Evolutionary conservation across 2,888 invertebrate genomes (phyloP).

Genomic region (Nomada fabriciana): DNA sequence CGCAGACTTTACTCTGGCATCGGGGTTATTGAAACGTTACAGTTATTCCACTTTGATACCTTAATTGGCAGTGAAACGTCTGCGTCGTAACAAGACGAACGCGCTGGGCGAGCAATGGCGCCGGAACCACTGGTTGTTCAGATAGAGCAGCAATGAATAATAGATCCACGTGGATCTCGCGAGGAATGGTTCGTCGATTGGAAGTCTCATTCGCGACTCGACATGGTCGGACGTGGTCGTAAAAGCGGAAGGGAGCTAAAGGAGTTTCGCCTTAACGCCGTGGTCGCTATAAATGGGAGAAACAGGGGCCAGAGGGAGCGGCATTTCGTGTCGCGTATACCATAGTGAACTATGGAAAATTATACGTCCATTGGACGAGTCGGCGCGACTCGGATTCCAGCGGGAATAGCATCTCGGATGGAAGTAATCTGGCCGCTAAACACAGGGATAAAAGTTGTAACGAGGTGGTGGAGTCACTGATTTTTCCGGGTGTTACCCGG

Average conservation of each 20-base stretch:
- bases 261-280: conserved; percentile 20
- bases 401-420: conserved; percentile 53
- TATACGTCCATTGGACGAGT: conserved; percentile 45
- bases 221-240: conserved; percentile 15
- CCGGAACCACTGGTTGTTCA: neutral
- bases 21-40: neutral
- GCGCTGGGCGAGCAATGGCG: neutral
- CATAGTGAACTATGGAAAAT: conserved; percentile 55
- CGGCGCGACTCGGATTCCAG: conserved; percentile 24
- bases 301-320: neutral
- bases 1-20: too few species aligned
- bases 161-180: conserved; percentile 11
- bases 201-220: neutral
- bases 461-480: conserved; percentile 58
- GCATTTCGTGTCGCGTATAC: neutral
- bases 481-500: conserved; percentile 21
- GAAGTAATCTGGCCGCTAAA: conserved; percentile 54
- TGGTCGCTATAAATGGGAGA: conserved; percentile 32
- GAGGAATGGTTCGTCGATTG: neutral
- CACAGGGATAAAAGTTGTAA: conserved; percentile 62
- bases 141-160: conserved; percentile 29
- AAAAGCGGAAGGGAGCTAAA: neutral
- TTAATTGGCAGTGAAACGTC: conserved; percentile 21
- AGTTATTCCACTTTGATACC: neutral
- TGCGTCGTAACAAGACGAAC: neutral